Percentiles rank a stretch among this genome's conserved stretches.
Evolutionary conservation across 2,113 vertebrate species (phyloP).

Genomic region (Microcebus jonahi): DNA sequence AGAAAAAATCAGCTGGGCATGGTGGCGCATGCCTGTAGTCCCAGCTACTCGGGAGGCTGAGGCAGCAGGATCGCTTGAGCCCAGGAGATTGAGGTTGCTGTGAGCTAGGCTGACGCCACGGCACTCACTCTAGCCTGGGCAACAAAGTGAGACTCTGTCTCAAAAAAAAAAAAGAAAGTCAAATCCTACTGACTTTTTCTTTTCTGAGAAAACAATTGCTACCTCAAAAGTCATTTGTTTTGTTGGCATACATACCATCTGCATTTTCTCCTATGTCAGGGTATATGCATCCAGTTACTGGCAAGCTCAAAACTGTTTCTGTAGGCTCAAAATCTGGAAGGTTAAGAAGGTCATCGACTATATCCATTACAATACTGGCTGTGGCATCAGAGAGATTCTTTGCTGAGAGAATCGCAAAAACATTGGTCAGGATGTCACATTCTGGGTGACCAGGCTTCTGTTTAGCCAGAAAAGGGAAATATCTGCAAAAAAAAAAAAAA

Average conservation of each 20-base stretch:
- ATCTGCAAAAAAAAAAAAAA: slow-evolving; percentile 85
- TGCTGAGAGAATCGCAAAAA: slow-evolving; percentile 92
- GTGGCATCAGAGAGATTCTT: slow-evolving; percentile 90
- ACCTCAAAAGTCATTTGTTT: neutral
- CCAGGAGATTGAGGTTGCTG: too few species aligned
- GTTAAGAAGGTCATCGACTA: slow-evolving; percentile 91
- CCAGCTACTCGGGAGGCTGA: too few species aligned
- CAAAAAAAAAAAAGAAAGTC: neutral
- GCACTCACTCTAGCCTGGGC: too few species aligned
- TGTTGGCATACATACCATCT: slow-evolving; percentile 83
- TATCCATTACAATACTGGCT: slow-evolving; percentile 91
- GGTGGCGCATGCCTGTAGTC: too few species aligned
- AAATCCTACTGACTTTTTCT: neutral
- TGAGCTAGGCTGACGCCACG: too few species aligned
- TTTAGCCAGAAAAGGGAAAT: slow-evolving; percentile 94
- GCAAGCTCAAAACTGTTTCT: slow-evolving; percentile 84
- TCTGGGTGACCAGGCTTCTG: slow-evolving; percentile 90
- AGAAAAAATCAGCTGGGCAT: too few species aligned
- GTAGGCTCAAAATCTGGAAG: slow-evolving; percentile 89
- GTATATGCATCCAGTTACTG: slow-evolving; percentile 85
- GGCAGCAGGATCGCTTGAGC: too few species aligned
- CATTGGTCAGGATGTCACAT: slow-evolving; percentile 90
- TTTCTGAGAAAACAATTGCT: neutral
- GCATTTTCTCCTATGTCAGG: slow-evolving; percentile 49
- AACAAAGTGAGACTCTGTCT: too few species aligned